Percentiles rank a stretch among this genome's conserved stretches.
phyloP scores from a whole-genome alignment of 2,797 vertebrate species.

The Crypturellus tataupa region DNA sequence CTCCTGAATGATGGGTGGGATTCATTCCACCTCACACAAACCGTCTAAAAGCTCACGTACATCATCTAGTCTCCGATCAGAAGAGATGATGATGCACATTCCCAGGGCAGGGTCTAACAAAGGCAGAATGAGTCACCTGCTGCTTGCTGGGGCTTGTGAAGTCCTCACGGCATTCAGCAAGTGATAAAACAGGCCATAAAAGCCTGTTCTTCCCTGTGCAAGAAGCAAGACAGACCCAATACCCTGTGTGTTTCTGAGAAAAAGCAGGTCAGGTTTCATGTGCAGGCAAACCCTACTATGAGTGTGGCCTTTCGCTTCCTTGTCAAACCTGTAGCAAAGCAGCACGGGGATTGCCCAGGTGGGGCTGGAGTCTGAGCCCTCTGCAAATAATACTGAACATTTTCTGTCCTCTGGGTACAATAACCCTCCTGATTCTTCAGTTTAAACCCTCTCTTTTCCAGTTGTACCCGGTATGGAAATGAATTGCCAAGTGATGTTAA shows the following conservation, averaged over 20 bases:
- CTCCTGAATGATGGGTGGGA: background rate
- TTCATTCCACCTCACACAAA: background rate
- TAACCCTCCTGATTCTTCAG: background rate
- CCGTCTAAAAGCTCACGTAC: background rate
- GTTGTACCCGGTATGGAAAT: accelerated
- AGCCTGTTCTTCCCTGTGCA: background rate
- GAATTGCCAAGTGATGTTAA: background rate
- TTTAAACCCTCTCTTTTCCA: background rate
- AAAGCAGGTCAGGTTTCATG: background rate
- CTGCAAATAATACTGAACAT: background rate
- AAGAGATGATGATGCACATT: background rate
- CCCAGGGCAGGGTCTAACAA: constrained; percentile 46
- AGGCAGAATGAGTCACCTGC: constrained; percentile 34
- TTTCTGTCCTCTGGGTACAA: background rate
- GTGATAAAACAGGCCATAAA: background rate
- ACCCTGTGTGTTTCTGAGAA: accelerated
- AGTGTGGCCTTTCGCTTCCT: background rate
- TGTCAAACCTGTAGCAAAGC: background rate
- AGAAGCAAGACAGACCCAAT: background rate
- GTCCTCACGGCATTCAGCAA: constrained; percentile 32
- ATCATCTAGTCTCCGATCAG: background rate
- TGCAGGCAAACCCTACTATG: background rate
- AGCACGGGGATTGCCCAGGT: background rate
- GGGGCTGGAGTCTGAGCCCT: background rate
- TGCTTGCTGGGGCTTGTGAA: constrained; percentile 48